Evolutionary conservation across 2,113 vertebrate species (phyloP).

Genomic region (Microcebus lehilahytsara): DNA sequence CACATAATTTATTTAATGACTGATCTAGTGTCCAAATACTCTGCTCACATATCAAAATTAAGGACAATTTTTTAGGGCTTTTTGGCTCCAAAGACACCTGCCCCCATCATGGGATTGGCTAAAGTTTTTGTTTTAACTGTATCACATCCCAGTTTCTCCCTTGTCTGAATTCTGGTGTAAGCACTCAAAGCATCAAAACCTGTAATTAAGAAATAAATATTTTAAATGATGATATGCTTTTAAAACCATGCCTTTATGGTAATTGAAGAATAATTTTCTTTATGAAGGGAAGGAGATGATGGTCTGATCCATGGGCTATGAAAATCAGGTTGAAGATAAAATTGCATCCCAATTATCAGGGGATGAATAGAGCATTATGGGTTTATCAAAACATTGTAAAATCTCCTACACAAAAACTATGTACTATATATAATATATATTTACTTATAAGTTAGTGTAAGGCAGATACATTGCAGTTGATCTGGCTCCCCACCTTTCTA

Average conservation of each 20-base stretch:
- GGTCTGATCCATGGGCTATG: neutral
- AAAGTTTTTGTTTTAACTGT: neutral
- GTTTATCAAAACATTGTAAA: neutral
- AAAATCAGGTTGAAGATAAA: neutral
- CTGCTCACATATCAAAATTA: neutral
- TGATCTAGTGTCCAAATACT: neutral
- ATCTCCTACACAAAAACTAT: neutral
- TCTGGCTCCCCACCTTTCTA: neutral
- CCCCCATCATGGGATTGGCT: neutral
- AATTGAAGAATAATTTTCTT: neutral
- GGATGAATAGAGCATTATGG: neutral
- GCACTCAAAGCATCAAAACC: neutral
- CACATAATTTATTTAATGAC: neutral
- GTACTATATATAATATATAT: neutral
- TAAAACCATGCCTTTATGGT: neutral
- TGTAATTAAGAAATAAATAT: neutral
- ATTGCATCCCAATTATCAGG: neutral
- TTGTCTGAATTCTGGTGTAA: neutral
- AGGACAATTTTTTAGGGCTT: neutral
- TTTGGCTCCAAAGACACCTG: neutral
- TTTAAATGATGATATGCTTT: neutral
- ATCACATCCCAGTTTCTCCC: neutral
- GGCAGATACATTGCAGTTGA: neutral
- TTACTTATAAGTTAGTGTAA: neutral
- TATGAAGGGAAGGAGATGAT: neutral